Evolutionary conservation across 2,113 vertebrate species (phyloP), one percentile per base, ranked within the genome.

Genomic region (Callipepla squamata): DNA sequence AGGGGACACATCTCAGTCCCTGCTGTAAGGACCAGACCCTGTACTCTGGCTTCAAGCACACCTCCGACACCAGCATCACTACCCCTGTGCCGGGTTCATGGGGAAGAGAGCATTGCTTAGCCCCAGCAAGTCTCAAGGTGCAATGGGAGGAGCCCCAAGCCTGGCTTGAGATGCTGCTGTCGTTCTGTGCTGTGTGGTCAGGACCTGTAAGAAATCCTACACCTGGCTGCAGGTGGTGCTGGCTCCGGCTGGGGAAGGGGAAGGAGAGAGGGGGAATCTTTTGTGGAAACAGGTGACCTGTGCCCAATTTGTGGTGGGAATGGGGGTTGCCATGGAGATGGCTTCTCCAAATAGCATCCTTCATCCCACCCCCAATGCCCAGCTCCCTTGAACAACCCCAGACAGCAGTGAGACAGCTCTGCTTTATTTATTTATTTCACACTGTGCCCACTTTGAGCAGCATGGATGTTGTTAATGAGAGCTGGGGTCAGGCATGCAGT

Each of bases 301-400:
- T 96, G 96, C 96, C 93, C 63, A 36, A 34, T 96, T 2, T 1
- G 91, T 93, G 88, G 94, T 89, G 93, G 94, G 94, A 96, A 97
- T 97, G 80, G 87, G 91, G 72, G 93, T 97, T 97, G 73, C 88
- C 91, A 95, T 97, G 93, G 97, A 96, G 59, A 97, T 85, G 73
- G 67, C 92, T 91, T 95, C 97, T 96, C 91, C 94, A 96, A 97
- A 97, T 96, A 97, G 96, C 96, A 96, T 91, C 81, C 79, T 90
- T 91, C 93, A 96, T 93, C 80, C 92, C 93, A 93, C 92, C 92
- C 92, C 92, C 87, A 0, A 55, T 18, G 65, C 88, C 65, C 30
- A 13, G 85, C 94, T 96, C 91, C 96, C 94, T 96, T 90, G 94
- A 96, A 92, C 91, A 96, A 94, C 93, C 87, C 22, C 17, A 96